Evolutionary conservation across 2,888 invertebrate genomes (phyloP).

Genomic region (Parascotia fuliginaria): DNA sequence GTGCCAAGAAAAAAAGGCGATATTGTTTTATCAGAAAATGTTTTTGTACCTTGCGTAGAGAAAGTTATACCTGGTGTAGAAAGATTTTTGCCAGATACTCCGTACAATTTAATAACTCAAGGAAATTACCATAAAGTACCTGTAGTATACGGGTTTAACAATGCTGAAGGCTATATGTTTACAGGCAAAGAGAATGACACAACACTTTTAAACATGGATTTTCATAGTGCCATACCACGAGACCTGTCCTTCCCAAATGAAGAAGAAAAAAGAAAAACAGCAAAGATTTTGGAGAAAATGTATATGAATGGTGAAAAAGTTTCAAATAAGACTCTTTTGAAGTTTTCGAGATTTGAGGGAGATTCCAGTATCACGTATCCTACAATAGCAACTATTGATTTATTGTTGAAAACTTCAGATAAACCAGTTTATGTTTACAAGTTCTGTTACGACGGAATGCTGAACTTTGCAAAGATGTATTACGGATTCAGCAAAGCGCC

Average conservation of each 20-base stretch:
- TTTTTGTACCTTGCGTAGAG: conserved; percentile 77
- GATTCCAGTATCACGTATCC: conserved; percentile 70
- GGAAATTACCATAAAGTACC: conserved; percentile 68
- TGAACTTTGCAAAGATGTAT: conserved; percentile 66
- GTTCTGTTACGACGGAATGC: conserved; percentile 67
- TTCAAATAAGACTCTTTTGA: conserved; percentile 61
- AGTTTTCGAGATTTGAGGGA: conserved; percentile 69
- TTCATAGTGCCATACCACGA: conserved; percentile 64
- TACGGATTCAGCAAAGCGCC: conserved; percentile 58
- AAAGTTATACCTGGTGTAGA: conserved; percentile 51
- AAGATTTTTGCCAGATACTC: conserved; percentile 63
- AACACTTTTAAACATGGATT: conserved; percentile 60
- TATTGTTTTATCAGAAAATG: conserved; percentile 68
- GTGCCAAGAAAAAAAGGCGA: conserved; percentile 70
- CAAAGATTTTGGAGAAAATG: conserved; percentile 60
- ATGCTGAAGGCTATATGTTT: conserved; percentile 74
- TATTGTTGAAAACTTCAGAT: conserved; percentile 53
- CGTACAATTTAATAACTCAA: conserved; percentile 62
- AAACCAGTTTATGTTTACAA: conserved; percentile 66
- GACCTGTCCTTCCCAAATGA: conserved; percentile 61
- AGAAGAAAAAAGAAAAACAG: conserved; percentile 50
- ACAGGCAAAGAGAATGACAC: conserved; percentile 75
- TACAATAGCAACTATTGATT: conserved; percentile 58
- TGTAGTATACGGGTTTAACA: conserved; percentile 71
- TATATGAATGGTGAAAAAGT: conserved; percentile 73